Conservation (phyloP, 2,888 invertebrate genomes). For the Lacanobia oleracea region DNA sequence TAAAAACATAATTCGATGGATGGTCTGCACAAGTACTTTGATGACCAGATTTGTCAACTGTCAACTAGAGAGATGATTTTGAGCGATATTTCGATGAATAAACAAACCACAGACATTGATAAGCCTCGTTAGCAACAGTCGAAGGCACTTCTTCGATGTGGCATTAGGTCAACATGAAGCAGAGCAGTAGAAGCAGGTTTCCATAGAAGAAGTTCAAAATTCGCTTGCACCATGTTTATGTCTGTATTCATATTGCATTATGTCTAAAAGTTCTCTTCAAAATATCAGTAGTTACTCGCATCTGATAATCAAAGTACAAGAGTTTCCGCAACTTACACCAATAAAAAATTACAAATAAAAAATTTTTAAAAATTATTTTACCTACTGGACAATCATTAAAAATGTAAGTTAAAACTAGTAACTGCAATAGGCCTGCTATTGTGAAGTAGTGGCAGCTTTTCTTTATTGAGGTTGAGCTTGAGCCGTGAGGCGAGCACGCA, state of each 20-base stretch:
- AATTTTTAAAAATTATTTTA: slow-evolving; percentile 25
- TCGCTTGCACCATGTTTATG: neutral
- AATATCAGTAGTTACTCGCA: too few relatives aligned
- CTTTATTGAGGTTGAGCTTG: slow-evolving; percentile 29
- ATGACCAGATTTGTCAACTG: slow-evolving; percentile 2
- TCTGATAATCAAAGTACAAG: slow-evolving; percentile 38
- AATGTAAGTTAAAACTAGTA: slow-evolving; percentile 13
- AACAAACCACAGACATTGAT: neutral
- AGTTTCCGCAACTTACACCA: slow-evolving; percentile 24
- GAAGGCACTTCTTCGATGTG: neutral
- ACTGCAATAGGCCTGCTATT: slow-evolving; percentile 53
- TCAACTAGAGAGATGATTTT: neutral
- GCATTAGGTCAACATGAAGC: neutral
- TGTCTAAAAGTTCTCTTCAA: neutral
- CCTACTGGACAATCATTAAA: slow-evolving; percentile 31
- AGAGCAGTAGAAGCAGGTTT: neutral
- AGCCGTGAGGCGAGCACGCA: too few relatives aligned
- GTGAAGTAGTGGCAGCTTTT: slow-evolving; percentile 16
- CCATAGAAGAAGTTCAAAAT: neutral
- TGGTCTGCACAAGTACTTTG: slow-evolving; percentile 31
- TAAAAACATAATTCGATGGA: slow-evolving; percentile 58
- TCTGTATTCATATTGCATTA: too few relatives aligned
- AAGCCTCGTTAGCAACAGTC: neutral
- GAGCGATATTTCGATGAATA: neutral
- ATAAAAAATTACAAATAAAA: slow-evolving; percentile 30